Conservation (phyloP, 2,113 vertebrate genomes). For the Chloropsis hardwickii region DNA sequence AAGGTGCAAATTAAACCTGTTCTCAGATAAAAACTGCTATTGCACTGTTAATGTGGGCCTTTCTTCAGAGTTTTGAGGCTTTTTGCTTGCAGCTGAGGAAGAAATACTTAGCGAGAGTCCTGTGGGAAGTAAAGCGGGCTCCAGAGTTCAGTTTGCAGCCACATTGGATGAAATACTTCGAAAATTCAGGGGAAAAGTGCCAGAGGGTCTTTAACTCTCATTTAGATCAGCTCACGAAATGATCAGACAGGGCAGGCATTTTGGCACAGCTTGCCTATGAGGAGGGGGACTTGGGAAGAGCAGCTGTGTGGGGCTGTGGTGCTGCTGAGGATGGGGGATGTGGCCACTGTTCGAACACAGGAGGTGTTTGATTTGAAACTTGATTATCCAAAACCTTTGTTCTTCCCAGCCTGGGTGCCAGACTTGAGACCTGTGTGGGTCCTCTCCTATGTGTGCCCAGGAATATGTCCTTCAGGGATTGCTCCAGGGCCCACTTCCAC, state of each 20-base stretch:
- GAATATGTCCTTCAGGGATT: not conserved
- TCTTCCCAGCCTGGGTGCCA: not conserved
- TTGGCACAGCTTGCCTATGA: not conserved
- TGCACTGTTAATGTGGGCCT: not conserved
- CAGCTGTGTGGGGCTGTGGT: not conserved
- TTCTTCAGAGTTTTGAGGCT: not conserved
- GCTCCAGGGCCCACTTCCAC: not conserved
- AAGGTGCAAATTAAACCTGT: slow-evolving; percentile 9
- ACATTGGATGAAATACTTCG: not conserved
- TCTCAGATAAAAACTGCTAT: not conserved
- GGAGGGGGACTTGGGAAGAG: not conserved
- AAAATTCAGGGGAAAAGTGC: not conserved
- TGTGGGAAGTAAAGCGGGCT: not conserved
- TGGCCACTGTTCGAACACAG: not conserved
- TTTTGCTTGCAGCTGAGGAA: not conserved
- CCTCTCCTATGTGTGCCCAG: accelerated
- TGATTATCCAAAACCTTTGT: not conserved
- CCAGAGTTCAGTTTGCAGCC: not conserved
- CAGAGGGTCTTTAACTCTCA: not conserved
- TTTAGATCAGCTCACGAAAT: not conserved
- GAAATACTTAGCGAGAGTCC: not conserved
- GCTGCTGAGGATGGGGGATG: accelerated
- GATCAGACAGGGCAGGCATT: not conserved
- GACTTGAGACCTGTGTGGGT: not conserved
- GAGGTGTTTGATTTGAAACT: not conserved